Percentiles rank a stretch among this genome's conserved stretches.
Conservation (phyloP, 1,140 invertebrate species). For the Eueides isabella region DNA sequence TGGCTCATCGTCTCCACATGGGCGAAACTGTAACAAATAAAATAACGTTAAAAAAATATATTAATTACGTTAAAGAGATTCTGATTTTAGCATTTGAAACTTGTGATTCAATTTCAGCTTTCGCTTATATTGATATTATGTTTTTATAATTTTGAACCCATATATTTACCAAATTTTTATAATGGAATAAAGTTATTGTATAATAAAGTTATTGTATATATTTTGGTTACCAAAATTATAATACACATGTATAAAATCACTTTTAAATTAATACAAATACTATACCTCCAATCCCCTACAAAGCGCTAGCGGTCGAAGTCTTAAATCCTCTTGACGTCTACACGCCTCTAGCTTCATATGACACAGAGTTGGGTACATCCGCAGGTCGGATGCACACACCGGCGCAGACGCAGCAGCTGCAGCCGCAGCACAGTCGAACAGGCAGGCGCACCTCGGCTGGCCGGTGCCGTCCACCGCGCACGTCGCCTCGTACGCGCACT, state of each 20-base stretch:
- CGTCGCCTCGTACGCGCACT: constrained; percentile 92
- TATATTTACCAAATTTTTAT: too few species aligned
- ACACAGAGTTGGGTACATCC: constrained; percentile 92
- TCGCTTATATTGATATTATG: too few species aligned
- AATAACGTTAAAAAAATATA: too few species aligned
- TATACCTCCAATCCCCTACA: constrained; percentile 71
- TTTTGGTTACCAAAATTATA: too few species aligned
- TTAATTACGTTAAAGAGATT: too few species aligned
- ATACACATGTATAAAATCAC: too few species aligned
- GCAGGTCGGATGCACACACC: constrained; percentile 92
- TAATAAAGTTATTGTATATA: too few species aligned
- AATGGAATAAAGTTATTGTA: too few species aligned
- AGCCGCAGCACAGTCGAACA: constrained; percentile 86
- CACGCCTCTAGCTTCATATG: constrained; percentile 94
- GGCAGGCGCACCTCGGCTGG: constrained; percentile 84
- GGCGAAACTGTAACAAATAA: constrained; percentile 74
- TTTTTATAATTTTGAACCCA: too few species aligned
- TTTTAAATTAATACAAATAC: too few species aligned
- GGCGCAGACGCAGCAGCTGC: constrained; percentile 80
- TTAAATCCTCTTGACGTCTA: constrained; percentile 89
- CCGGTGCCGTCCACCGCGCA: constrained; percentile 89
- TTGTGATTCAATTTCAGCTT: too few species aligned
- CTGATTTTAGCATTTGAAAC: too few species aligned
- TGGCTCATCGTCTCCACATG: constrained; percentile 92
- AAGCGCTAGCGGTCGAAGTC: constrained; percentile 81